A percentile compares a stretch with the other conserved stretches of the same genome.
Evolutionary conservation across 2,888 invertebrate genomes (phyloP).

Genomic region (Hemistola chrysoprasaria): DNA sequence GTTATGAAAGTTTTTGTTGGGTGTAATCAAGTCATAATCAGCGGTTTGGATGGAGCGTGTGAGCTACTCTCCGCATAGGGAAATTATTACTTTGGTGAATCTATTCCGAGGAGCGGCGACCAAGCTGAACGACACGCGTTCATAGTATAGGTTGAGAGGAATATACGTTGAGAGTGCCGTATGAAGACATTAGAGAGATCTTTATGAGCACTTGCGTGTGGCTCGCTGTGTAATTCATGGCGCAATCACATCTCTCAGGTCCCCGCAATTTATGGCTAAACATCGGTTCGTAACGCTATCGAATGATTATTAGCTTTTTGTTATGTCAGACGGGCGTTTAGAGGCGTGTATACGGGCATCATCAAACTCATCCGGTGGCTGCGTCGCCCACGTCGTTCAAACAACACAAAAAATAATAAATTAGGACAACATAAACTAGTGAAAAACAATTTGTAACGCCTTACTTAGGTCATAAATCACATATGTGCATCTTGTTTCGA

Average conservation of each 20-base stretch:
- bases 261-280: conserved; percentile 60
- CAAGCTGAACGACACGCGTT: conserved; percentile 36
- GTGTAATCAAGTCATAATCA: conserved; percentile 78
- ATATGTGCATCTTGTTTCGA: conserved; percentile 66
- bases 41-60: conserved; percentile 73
- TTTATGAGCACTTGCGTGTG: conserved; percentile 72
- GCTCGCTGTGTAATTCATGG: conserved; percentile 61
- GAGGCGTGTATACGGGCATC: conserved; percentile 23
- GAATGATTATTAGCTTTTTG: conserved; percentile 48
- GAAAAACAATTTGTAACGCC: conserved; percentile 72
- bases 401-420: conserved; percentile 45
- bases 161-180: conserved; percentile 57
- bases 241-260: conserved; percentile 62
- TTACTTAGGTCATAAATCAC: conserved; percentile 68
- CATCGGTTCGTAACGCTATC: conserved; percentile 44
- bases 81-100: conserved; percentile 71
- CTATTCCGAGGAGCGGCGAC: conserved; percentile 45
- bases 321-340: conserved; percentile 31
- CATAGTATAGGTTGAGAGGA: too few relatives aligned
- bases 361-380: conserved; percentile 28
- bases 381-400: conserved; percentile 41
- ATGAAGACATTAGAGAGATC: conserved; percentile 76
- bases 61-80: conserved; percentile 61
- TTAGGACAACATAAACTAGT: conserved; percentile 51
- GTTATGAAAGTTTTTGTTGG: conserved; percentile 76